These are phyloP conservation scores for Hanleya hanleyi DNA, from an alignment of 2,888 invertebrate species.

Conservation along the genomic window DNA sequence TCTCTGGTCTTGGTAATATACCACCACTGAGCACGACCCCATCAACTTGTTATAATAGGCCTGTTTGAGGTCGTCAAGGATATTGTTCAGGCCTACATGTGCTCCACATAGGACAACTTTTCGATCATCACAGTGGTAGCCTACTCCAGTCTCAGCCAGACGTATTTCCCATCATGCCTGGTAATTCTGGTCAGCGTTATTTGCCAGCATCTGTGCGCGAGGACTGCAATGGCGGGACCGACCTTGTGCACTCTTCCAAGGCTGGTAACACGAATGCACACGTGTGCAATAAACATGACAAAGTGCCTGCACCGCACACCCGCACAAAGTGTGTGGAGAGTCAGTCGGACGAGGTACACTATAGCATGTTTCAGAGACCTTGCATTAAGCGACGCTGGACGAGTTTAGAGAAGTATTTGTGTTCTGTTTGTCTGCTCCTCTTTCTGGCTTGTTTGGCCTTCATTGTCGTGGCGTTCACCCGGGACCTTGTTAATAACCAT, in stretches of 20 bases:
- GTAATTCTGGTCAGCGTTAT: neutral
- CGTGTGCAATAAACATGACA: too few relatives aligned
- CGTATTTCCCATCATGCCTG: neutral
- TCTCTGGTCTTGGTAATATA: too few relatives aligned
- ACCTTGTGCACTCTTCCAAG: neutral
- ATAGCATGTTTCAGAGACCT: neutral
- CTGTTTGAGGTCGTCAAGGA: too few relatives aligned
- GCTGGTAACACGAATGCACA: too few relatives aligned
- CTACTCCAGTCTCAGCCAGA: too few relatives aligned
- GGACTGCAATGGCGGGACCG: constrained; percentile 13
- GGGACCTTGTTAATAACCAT: neutral
- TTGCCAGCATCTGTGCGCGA: neutral
- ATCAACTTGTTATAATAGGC: too few relatives aligned
- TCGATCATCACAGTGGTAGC: too few relatives aligned
- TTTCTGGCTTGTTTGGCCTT: constrained; percentile 54
- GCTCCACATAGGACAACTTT: too few relatives aligned
- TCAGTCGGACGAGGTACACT: neutral
- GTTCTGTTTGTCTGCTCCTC: constrained; percentile 45
- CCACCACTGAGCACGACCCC: too few relatives aligned
- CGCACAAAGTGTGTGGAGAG: neutral
- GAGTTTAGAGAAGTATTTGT: constrained; percentile 50
- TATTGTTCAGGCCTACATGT: too few relatives aligned
- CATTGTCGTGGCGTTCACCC: constrained; percentile 50
- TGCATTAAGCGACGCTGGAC: constrained; percentile 31
- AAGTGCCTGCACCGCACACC: neutral